phyloP scores from a whole-genome alignment of 2,113 vertebrate species.

The Aegotheles bennettii region DNA sequence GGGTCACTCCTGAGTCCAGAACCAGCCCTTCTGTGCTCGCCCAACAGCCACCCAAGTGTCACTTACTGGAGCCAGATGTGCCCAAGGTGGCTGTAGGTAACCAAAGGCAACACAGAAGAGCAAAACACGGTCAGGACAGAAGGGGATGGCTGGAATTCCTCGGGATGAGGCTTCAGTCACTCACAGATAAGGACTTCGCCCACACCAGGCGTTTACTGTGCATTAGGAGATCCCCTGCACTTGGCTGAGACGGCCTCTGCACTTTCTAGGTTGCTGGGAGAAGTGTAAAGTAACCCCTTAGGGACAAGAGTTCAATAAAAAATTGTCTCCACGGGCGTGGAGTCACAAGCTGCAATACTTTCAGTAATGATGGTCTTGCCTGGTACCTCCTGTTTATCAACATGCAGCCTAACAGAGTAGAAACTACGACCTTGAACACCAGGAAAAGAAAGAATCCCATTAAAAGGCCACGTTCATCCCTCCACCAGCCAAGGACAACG shows the following conservation, averaged over 20 bases:
- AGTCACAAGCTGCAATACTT: neutral
- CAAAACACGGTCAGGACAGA: accelerated
- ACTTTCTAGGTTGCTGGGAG: neutral
- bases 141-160: neutral
- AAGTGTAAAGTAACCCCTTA: neutral
- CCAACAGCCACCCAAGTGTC: neutral
- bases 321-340: accelerated
- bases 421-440: neutral
- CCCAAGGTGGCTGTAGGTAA: accelerated
- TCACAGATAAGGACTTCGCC: neutral
- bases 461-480: neutral
- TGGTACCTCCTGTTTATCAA: neutral
- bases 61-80: neutral
- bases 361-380: accelerated
- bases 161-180: neutral
- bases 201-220: neutral
- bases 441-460: neutral
- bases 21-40: neutral
- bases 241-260: neutral
- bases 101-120: neutral
- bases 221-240: neutral
- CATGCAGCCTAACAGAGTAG: neutral
- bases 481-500: neutral
- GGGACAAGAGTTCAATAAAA: neutral
- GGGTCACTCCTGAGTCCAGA: neutral